Evolutionary conservation across 2,888 invertebrate species (phyloP).

Genomic region (Drosophila hawaiiensis): DNA sequence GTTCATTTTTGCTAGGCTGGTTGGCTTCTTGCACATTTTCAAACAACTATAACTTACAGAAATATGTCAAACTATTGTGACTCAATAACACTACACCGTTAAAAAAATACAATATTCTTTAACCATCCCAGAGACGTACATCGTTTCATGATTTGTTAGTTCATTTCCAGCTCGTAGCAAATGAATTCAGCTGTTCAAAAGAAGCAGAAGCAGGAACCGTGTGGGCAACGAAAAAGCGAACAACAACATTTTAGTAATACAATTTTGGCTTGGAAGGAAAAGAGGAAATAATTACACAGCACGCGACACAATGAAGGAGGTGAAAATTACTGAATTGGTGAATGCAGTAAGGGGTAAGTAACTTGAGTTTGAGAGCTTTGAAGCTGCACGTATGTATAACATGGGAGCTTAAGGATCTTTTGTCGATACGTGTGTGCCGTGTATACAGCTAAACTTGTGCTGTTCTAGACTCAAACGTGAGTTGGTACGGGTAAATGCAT

Average conservation of each 20-base stretch:
- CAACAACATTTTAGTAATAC: slow-evolving; percentile 15
- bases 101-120: not conserved
- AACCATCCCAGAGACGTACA: not conserved
- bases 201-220: slow-evolving; percentile 10
- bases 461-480: slow-evolving; percentile 5
- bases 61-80: not conserved
- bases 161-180: slow-evolving; percentile 41
- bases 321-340: slow-evolving; percentile 62
- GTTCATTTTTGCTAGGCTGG: not conserved
- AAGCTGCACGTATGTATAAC: slow-evolving; percentile 60
- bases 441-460: slow-evolving; percentile 44
- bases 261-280: slow-evolving; percentile 3
- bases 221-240: slow-evolving; percentile 19
- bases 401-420: slow-evolving; percentile 63
- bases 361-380: slow-evolving; percentile 8
- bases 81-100: not conserved
- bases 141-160: slow-evolving; percentile 29
- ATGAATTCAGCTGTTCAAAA: slow-evolving; percentile 27
- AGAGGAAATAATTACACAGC: slow-evolving; percentile 67
- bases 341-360: not conserved
- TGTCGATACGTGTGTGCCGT: slow-evolving; percentile 55
- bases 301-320: slow-evolving; percentile 59
- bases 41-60: not conserved
- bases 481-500: slow-evolving; percentile 42
- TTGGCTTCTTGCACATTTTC: not conserved